Percentiles rank a stretch among this genome's conserved stretches.
phyloP scores from a whole-genome alignment of 1,140 invertebrate species.

The Calephelis virginiensis region DNA sequence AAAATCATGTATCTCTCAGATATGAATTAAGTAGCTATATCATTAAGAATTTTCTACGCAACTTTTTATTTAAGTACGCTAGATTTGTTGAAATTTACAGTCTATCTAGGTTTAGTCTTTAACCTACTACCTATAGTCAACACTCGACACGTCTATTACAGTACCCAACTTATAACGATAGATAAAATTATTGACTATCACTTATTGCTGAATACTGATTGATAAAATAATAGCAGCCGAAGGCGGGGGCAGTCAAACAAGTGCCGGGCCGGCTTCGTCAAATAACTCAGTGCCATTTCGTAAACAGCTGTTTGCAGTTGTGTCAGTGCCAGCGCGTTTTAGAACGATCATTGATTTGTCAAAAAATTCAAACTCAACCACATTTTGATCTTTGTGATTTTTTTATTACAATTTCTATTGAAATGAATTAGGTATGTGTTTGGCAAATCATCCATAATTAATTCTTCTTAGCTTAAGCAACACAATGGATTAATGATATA shows the following conservation, averaged over 20 bases:
- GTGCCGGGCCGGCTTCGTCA: slow-evolving; percentile 16
- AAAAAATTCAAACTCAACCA: neutral
- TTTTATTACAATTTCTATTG: neutral
- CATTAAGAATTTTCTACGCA: no score
- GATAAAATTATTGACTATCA: neutral
- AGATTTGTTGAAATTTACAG: no score
- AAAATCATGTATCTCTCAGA: no score
- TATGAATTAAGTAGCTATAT: no score
- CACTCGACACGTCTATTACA: no score
- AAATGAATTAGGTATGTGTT: no score
- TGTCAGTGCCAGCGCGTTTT: slow-evolving; percentile 32
- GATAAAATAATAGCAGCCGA: slow-evolving; percentile 22
- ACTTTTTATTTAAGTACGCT: no score
- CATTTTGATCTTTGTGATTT: neutral
- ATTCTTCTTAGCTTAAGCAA: neutral
- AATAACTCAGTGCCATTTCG: slow-evolving; percentile 25
- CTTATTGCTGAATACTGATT: neutral
- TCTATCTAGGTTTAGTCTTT: no score
- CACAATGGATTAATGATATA: neutral
- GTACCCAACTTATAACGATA: neutral
- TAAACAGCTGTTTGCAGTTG: slow-evolving; percentile 43
- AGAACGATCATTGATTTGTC: slow-evolving; percentile 7
- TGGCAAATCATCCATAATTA: no score
- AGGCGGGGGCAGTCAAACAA: slow-evolving; percentile 37
- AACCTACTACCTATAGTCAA: no score